Evolutionary conservation across 2,797 vertebrate genomes (phyloP).

Genomic region (Anguilla pacifica): DNA sequence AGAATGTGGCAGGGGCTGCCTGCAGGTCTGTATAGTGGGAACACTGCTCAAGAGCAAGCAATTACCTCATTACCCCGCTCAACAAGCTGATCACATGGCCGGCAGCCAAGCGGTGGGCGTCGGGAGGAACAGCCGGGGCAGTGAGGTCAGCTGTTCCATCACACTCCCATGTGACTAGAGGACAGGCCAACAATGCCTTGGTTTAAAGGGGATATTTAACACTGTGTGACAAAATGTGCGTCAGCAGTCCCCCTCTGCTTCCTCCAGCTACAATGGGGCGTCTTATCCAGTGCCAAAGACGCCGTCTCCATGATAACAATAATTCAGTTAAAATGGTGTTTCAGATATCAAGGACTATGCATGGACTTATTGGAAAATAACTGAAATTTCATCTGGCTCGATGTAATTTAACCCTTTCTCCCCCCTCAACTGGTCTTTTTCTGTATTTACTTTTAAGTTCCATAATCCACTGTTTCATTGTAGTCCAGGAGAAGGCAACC

Average conservation of each 20-base stretch:
- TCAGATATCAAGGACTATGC: background rate
- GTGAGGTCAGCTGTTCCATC: constrained; percentile 49
- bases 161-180: constrained; percentile 43
- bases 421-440: background rate
- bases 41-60: constrained; percentile 16
- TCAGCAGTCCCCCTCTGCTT: constrained; percentile 49
- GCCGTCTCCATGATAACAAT: background rate
- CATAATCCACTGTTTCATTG: background rate
- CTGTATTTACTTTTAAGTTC: background rate
- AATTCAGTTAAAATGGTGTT: background rate
- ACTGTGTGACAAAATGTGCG: constrained; percentile 64
- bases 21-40: constrained; percentile 22
- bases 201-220: constrained; percentile 57
- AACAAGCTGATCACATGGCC: constrained; percentile 13
- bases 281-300: background rate
- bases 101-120: background rate
- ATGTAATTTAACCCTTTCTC: background rate
- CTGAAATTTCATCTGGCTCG: background rate
- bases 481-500: background rate
- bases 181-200: constrained; percentile 58
- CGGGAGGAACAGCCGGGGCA: constrained; percentile 14
- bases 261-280: constrained; percentile 30
- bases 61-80: constrained; percentile 37
- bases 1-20: constrained; percentile 24
- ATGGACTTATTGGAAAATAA: background rate